phyloP scores from a whole-genome alignment of 2,888 invertebrate species.

The Oscheius myriophilus region DNA sequence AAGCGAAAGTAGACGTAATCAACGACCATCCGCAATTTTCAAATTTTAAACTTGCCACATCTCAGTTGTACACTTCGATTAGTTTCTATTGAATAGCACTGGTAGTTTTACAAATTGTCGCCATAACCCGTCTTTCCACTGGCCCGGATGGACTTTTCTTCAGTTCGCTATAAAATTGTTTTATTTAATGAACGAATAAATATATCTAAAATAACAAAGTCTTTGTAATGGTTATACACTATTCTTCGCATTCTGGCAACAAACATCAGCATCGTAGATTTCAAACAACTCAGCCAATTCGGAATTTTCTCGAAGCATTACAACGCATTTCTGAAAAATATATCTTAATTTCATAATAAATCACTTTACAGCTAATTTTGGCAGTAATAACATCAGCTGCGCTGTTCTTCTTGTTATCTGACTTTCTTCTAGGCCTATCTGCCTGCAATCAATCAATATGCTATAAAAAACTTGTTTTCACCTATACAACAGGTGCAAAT shows the following conservation, averaged over 20 bases:
- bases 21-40: conserved; percentile 20
- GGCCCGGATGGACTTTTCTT: conserved; percentile 21
- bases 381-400: conserved; percentile 59
- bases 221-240: neutral
- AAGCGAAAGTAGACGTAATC: conserved; percentile 29
- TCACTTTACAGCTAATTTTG: conserved; percentile 62
- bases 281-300: conserved; percentile 64
- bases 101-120: conserved; percentile 24
- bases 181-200: conserved; percentile 17
- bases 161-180: conserved; percentile 17
- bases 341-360: neutral
- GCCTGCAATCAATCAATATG: conserved; percentile 31
- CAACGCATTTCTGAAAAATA: conserved; percentile 54
- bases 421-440: conserved; percentile 38
- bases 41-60: conserved; percentile 18
- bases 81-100: conserved; percentile 13
- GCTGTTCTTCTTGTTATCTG: conserved; percentile 59
- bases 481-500: conserved; percentile 62
- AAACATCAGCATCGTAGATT: conserved; percentile 60
- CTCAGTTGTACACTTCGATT: conserved; percentile 23
- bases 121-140: conserved; percentile 24
- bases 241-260: conserved; percentile 44
- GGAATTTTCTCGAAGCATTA: conserved; percentile 62
- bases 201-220: neutral
- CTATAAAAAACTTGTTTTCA: conserved; percentile 2